A percentile compares a stretch with the other conserved stretches of the same genome.
Conservation (phyloP, 2,888 invertebrate species). For the Cactoblastis cactorum region DNA sequence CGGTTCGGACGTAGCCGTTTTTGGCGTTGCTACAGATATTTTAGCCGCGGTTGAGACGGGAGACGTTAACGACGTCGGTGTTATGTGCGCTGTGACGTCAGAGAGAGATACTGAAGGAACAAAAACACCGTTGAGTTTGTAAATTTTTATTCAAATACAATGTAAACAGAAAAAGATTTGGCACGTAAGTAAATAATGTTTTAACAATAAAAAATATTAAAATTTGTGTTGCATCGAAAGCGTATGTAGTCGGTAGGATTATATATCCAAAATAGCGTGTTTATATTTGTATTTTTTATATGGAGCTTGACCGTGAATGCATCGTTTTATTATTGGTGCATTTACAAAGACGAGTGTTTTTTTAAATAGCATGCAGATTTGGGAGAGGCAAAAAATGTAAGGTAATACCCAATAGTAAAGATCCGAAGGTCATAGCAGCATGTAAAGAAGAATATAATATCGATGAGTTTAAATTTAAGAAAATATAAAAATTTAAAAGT, state of each 20-base stretch:
- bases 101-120: constrained; percentile 69
- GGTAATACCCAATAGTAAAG: constrained; percentile 67
- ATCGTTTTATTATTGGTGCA: constrained; percentile 70
- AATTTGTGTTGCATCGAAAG: constrained; percentile 60
- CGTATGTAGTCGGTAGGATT: constrained; percentile 38
- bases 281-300: constrained; percentile 74
- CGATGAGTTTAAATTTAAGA: constrained; percentile 54
- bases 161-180: constrained; percentile 49
- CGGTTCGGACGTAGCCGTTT: constrained; percentile 63
- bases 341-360: constrained; percentile 37
- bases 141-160: constrained; percentile 50
- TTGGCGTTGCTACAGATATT: constrained; percentile 48
- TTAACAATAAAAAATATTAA: constrained; percentile 29
- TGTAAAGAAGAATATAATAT: constrained; percentile 56
- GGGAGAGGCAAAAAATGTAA: constrained; percentile 37
- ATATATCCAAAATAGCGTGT: constrained; percentile 71
- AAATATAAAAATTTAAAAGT: constrained; percentile 17
- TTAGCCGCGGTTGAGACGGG: constrained; percentile 64
- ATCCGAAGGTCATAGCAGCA: constrained; percentile 73
- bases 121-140: constrained; percentile 29
- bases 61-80: constrained; percentile 68
- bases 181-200: constrained; percentile 37
- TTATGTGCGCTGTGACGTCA: constrained; percentile 76
- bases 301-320: constrained; percentile 72
- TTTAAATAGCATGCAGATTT: constrained; percentile 49